Evolutionary conservation across 92 coral and sea anemone genomes (phyloP), one percentile per base, ranked within the genome.

Genomic region (Palythoa grandiflora): DNA sequence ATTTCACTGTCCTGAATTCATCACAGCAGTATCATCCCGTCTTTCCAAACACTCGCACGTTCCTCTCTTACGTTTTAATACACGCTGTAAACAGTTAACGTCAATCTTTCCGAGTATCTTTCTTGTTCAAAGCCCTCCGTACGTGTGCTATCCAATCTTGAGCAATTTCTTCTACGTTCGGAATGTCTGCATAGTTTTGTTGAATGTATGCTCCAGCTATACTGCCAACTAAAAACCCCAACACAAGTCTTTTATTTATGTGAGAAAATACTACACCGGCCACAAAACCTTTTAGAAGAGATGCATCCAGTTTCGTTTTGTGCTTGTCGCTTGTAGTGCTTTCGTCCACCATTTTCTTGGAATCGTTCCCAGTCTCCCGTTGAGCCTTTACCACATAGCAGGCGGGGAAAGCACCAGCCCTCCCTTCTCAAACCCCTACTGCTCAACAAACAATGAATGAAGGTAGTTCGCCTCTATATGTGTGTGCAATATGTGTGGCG

Each of bases 181-280:
- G 99, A 11, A 97, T 89, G 68, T 93, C 97, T 15, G 77, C 74
- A 73, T 93, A 97, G 78, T 97, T 97, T 71, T 97, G 99, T 85
- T 97, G 99, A 48, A 97, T 89, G 75, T 97, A 97, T 11, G 94
- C 92, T 68, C 99, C 99, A 71, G 97, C 93, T n/a, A 97, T 19
- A 16, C 97, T 90, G n/a, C 99, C 99, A 85, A 93, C 84, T 61
- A 97, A 68, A 8, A 97, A 84, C 52, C 99, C 99, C 40, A 94
- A 84, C 38, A 95, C 85, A 15, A 97, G 88, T 60, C 94, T 97
- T 85, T 95, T 97, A 87, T 95, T 95, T n/a, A 97, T 73, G 90
- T 97, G 99, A 54, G 99, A 97, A 77, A 97, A 94, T 16, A 97
- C 84, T 10, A 97, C 96, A 61, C 99, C 99, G 57, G 98, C 96